phyloP scores from a whole-genome alignment of 1,140 invertebrate species.

The Anoplolepis gracilipes region DNA sequence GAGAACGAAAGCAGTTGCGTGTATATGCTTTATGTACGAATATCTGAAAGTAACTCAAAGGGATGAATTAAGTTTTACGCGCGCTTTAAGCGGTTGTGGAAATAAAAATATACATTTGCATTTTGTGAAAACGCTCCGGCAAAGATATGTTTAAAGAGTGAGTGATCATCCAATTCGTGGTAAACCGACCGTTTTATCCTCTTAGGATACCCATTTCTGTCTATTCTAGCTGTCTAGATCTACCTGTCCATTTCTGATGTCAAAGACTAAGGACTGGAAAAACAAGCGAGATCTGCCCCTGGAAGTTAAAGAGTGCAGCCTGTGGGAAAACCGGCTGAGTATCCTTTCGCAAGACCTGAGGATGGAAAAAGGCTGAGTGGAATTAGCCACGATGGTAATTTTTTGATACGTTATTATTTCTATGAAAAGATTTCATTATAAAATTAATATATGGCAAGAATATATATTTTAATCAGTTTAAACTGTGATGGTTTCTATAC shows the following conservation, averaged over 20 bases:
- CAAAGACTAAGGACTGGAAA: slow-evolving; percentile 19
- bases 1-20: slow-evolving; percentile 1
- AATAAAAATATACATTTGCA: slow-evolving; percentile 66
- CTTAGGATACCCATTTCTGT: slow-evolving; percentile 17
- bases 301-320: slow-evolving; percentile 3
- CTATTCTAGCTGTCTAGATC: neutral
- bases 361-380: neutral
- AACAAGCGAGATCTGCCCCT: slow-evolving; percentile 19
- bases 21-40: slow-evolving; percentile 19
- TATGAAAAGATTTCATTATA: slow-evolving; percentile 21
- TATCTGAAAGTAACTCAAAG: slow-evolving; percentile 63
- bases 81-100: slow-evolving; percentile 25
- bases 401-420: slow-evolving; percentile 33
- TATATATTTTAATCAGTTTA: neutral
- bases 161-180: slow-evolving; percentile 47
- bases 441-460: neutral
- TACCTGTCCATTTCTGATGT: neutral
- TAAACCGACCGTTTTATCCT: slow-evolving; percentile 42
- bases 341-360: neutral
- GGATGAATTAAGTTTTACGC: slow-evolving; percentile 68
- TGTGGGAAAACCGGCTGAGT: neutral
- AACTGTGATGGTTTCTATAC: neutral
- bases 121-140: slow-evolving; percentile 17
- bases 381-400: slow-evolving; percentile 28
- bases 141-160: slow-evolving; percentile 32